Base-by-base conservation (phyloP, 2,113 vertebrate species). In the Petroica traversi region DNA sequence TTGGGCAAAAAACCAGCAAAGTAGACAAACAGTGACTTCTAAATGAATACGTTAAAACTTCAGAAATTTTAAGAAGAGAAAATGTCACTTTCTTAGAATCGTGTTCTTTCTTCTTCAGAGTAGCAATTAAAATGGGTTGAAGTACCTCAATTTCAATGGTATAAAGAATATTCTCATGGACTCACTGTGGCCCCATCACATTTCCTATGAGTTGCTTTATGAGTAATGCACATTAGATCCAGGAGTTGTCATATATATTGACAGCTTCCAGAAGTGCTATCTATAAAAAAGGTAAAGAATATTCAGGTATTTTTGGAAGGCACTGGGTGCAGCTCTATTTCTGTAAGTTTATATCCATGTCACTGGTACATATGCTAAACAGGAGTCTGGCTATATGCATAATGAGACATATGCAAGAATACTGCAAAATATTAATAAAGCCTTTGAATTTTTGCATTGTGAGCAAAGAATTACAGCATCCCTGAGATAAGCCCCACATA, bases 341-440 rank as follows among this genome's bases (percentile, higher is more conserved):
- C 85, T 95, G 57, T 74, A 88, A 36, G 25, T 74, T 77, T 74
- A 48, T 64, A 63, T 72, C 40, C 46, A 43, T 57, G 36, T 64
- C 76, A 91, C 36, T 55, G 33, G 67, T 77, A 45, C 10, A 7
- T 40, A 63, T 77, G 59, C 67, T 83, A 91, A 84, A 57, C 24
- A 71, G 33, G 15, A 90, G 4, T 41, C 25, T 71, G 52, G 40
- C 69, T 71, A 63, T 22, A 49, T 45, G 64, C 73, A 49, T 78
- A 93, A 86, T 0, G 2, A 89, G 66, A 75, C 19, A 87, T 57
- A 75, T 52, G 40, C 57, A 95, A 92, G 93, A 89, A 41, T 85
- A 57, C 6, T 68, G 46, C 61, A 93, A 81, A 91, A 63, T 84
- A 93, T 86, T 89, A 95, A 75, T 78, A 84, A 91, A 89, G 31